Conservation (phyloP, 2,113 vertebrate species). For the Mesoclemmys tuberculata region DNA sequence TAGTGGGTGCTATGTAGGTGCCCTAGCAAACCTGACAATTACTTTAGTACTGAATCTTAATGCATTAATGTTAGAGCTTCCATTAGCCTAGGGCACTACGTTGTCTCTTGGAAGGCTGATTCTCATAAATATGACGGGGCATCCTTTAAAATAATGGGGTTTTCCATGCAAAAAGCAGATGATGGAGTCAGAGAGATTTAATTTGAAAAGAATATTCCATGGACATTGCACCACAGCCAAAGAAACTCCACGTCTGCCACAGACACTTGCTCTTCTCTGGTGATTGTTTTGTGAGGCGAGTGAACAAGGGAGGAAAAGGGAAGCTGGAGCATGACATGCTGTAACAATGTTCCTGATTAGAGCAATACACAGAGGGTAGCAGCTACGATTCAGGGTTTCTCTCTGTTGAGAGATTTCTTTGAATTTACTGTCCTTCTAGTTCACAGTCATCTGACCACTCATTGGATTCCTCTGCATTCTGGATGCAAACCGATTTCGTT, state of each 20-base stretch:
- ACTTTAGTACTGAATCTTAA: too few species aligned
- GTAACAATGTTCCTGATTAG: neutral
- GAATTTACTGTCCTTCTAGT: too few species aligned
- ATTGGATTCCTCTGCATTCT: neutral
- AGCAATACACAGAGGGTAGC: too few species aligned
- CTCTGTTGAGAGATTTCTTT: neutral
- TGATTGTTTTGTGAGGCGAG: too few species aligned
- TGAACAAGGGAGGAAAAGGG: too few species aligned
- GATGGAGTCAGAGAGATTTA: rapidly evolving
- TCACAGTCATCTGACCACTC: neutral
- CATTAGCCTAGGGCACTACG: rapidly evolving
- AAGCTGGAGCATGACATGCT: too few species aligned
- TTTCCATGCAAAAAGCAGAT: neutral
- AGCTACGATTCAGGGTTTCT: neutral
- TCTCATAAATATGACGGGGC: neutral
- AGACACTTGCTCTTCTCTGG: neutral
- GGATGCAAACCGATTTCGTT: neutral
- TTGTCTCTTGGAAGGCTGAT: rapidly evolving
- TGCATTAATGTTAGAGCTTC: neutral
- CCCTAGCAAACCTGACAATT: neutral
- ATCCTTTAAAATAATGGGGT: rapidly evolving
- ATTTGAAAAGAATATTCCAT: too few species aligned
- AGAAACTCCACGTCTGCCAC: neutral
- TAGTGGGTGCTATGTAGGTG: neutral
- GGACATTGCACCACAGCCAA: neutral